Conservation (phyloP, 2,797 vertebrate genomes). For the Sebastes goodei region DNA sequence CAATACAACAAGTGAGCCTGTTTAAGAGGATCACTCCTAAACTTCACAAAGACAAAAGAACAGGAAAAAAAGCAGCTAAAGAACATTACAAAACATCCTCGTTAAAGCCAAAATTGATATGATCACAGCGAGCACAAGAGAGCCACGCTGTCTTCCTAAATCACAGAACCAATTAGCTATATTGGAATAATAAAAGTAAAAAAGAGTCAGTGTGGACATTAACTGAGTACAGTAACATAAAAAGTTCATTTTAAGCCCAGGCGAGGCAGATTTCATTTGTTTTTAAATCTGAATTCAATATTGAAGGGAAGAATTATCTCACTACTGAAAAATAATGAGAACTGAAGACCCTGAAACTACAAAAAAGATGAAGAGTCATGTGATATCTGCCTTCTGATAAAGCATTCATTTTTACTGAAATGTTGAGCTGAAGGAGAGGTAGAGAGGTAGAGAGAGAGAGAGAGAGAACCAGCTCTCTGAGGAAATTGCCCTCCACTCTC, state of each 20-base stretch:
- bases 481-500: constrained; percentile 70
- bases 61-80: background rate
- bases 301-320: background rate
- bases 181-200: background rate
- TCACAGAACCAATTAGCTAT: constrained; percentile 12
- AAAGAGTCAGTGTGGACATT: background rate
- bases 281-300: background rate
- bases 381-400: constrained; percentile 33
- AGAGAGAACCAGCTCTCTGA: constrained; percentile 48
- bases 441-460: background rate
- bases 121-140: background rate
- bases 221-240: background rate
- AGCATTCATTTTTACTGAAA: constrained; percentile 42
- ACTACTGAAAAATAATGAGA: background rate
- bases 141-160: background rate
- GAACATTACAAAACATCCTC: constrained; percentile 6
- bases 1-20: constrained; percentile 52
- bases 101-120: constrained; percentile 15
- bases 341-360: background rate
- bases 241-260: background rate
- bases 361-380: constrained; percentile 15
- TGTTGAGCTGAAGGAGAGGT: constrained; percentile 14
- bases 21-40: constrained; percentile 39
- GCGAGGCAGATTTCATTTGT: background rate
- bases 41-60: constrained; percentile 25